Base-by-base conservation (phyloP, 2,113 vertebrate genomes). In the Cervus canadensis region DNA sequence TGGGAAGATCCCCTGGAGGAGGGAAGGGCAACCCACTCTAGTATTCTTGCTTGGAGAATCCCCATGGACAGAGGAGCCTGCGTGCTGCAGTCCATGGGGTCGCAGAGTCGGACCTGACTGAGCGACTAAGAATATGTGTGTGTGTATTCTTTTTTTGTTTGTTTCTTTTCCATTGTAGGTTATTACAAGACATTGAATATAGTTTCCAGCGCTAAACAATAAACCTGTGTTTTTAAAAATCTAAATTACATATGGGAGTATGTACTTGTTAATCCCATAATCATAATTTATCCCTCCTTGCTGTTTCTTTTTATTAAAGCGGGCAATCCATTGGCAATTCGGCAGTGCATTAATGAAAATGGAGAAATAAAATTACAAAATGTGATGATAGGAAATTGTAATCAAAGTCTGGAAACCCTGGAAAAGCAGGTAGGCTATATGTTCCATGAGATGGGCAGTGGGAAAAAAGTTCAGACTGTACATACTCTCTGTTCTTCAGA, bases 221-320 rank as follows among this genome's bases (percentile, higher is more conserved):
- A 82, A 23, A n/a, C 30, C 19, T n/a, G 19, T 54, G 50, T 82
- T 54, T 54, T n/a, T 54, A n/a, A 2, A 6, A 12, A 54, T 54
- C 48, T 54, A 7, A n/a, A 25, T 82, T 82, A 25, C 2, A 54
- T 23, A 82, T 82, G 17, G 30, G 2, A 82, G 2, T 82, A 13
- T 82, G 19, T 82, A 23, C 33, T 52, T 54, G 30, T 82, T 82
- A 83, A 56, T 83, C 19, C 50, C 81, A 25, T 83, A 56, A 52
- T 54, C 33, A 23, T 83, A 83, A 83, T 83, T 36, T 54, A 56
- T 83, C 50, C 50, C 33, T 54, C 79, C 33, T 3, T n/a, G 30
- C 50, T n/a, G 4, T 26, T 76, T 45, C 14, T 96, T 95, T 95
- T 95, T 76, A 89, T 92, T 91, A 76, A 94, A 98, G 98, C 33